Conservation (phyloP, 1,140 invertebrate species). For the Habropoda laboriosa region DNA sequence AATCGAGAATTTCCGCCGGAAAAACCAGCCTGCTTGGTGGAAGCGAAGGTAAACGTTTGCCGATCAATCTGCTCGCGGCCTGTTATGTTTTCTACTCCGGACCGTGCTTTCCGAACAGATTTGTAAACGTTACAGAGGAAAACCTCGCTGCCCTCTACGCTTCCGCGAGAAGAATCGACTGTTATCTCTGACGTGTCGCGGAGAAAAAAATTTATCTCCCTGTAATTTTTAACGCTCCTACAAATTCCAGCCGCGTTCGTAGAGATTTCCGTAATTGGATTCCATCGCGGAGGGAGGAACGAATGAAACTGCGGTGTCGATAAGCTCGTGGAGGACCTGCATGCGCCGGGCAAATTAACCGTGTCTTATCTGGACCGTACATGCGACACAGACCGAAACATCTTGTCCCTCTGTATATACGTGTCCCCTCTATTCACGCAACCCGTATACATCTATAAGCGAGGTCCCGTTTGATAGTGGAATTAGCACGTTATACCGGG, state of each 20-base stretch:
- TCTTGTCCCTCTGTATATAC: conserved; percentile 13
- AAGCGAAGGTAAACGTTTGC: conserved; percentile 22
- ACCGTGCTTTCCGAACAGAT: neutral
- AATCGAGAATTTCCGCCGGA: conserved; percentile 6
- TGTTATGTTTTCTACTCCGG: too few relatives aligned
- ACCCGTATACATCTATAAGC: conserved; percentile 17
- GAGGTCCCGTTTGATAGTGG: conserved; percentile 24
- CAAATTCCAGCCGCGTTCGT: neutral
- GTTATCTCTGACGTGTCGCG: neutral
- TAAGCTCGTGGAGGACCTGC: neutral
- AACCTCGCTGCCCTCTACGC: too few relatives aligned
- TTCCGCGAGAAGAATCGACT: too few relatives aligned
- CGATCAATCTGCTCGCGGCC: neutral
- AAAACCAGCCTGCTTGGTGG: neutral
- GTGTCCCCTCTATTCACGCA: conserved; percentile 14
- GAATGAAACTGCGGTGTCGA: neutral
- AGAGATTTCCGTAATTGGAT: neutral
- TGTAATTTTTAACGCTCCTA: neutral
- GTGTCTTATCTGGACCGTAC: conserved; percentile 35
- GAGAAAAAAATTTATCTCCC: neutral
- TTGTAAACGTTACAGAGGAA: neutral
- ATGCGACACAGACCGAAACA: neutral
- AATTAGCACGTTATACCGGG: conserved; percentile 24
- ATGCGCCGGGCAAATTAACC: conserved; percentile 35
- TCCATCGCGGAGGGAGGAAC: neutral